Base-by-base conservation (phyloP, 2,113 vertebrate genomes). In the Shinisaurus crocodilurus region DNA sequence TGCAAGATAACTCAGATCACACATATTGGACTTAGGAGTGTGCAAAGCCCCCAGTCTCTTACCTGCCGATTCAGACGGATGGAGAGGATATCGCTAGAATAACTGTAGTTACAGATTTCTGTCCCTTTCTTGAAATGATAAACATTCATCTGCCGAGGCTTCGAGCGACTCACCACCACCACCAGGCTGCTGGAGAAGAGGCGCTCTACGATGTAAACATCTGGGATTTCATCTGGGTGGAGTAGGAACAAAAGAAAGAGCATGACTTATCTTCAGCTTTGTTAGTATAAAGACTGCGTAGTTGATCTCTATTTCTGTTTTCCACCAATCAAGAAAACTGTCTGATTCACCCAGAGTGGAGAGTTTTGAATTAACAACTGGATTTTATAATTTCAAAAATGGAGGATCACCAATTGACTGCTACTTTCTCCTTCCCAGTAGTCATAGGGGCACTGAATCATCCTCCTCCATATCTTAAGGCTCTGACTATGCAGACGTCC, bases 81-180 rank as follows among this genome's bases (percentile, higher is more conserved):
- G 87, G 98, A 97, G 85, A 98, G 94, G 92, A 99, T 98, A 90
- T 97, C 97, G 97, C 96, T 97, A 94, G 98, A 98, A 95, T 99
- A 99, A 97, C 98, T 99, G 94, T 99, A 99, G 95, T 98, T 99
- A 94, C 99, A 99, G 97, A 99, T 99, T 96, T 99, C 99, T 0
- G 98, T 99, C 89, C 98, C 99, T 95, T 99, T 99, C 97, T 99
- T 99, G 96, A 99, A 99, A 96, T 99, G 99, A 90, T 99, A 99
- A 90, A 99, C 98, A 67, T 99, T 99, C 98, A 99, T 99, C 72
- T 98, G 98, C n/a, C 98, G 98, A 0, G 98, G 98, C 92, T 96
- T 97, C 3, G 96, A 76, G 91, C 95, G 96, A 87, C 98, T 99
- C 92, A 99, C 99, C 94, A 99, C 98, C 32, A 99, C 99, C 76